Evolutionary conservation across 2,888 invertebrate genomes (phyloP), one percentile per base, ranked within the genome.

Genomic region (Plutella xylostella): DNA sequence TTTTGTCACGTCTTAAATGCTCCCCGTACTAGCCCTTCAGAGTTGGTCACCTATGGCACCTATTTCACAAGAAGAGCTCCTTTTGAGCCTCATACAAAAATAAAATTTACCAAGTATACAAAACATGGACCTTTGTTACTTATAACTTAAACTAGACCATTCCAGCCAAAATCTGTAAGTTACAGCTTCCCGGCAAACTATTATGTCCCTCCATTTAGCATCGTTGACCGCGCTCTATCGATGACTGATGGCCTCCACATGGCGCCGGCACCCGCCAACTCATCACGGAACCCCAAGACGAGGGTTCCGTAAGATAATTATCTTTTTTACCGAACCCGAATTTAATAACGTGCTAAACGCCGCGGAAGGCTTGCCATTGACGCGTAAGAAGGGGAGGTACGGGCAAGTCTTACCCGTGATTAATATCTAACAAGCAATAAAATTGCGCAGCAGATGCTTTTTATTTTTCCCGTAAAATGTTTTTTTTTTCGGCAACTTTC

Each of bases 311-410:
- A 82, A 83, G 83, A 83, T 82, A 82, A 83, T 83, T 83, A 82
- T 83, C 83, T 83, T 83, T 82, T 83, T 82, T 83, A 80, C 75
- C 63, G 61, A 63, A 69, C 72, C 78, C 76, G 66, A 66, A 76
- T 74, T 77, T 82, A 80, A 82, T 82, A 80, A 72, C 75, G 72
- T 70, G 82, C 79, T 79, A 80, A 82, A 82, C 77, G 82, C 80
- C 65, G 77, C 74, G 80, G 69, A 79, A 80, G 79, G 82, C 74
- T 80, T 78, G 79, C 64, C 71, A 66, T 55, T 80, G 80, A 80
- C 79, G 80, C 76, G 73, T 65, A 68, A 72, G 63, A 65, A 66
- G 72, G 73, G 72, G 63, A 64, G 62, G 61, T 61, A 52, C 46
- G 44, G 47, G 34, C 35, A 28, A 38, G 28, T 14, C 14, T 39